Evolutionary conservation across 1,140 invertebrate genomes (phyloP).

Genomic region (roundworm (Caenorhabditis elegans)): WBcel235 BX284606.5:14996501-14997000

Average conservation of each 20-base stretch:
- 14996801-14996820: too few species aligned
- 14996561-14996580: conserved; percentile 53
- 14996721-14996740: too few species aligned
- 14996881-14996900: not conserved
- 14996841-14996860: conserved; percentile 1
- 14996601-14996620: conserved; percentile 26
- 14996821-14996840: not conserved
- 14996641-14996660: conserved; percentile 47
- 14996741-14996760: too few species aligned
- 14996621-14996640: conserved; percentile 45
- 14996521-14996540: not conserved
- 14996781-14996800: too few species aligned
- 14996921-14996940: conserved; percentile 46
- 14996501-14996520: too few species aligned
- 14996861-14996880: not conserved
- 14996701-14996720: too few species aligned
- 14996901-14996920: conserved; percentile 48
- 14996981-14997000: conserved; percentile 30
- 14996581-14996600: conserved; percentile 54
- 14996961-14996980: not conserved
- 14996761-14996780: too few species aligned
- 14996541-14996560: conserved; percentile 48
- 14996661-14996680: conserved; percentile 12
- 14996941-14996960: conserved; percentile 41
- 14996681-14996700: too few species aligned